These are phyloP conservation scores for Aphelocoma californica DNA, from an alignment of 2,797 vertebrate species.

Conservation along the genomic window DNA sequence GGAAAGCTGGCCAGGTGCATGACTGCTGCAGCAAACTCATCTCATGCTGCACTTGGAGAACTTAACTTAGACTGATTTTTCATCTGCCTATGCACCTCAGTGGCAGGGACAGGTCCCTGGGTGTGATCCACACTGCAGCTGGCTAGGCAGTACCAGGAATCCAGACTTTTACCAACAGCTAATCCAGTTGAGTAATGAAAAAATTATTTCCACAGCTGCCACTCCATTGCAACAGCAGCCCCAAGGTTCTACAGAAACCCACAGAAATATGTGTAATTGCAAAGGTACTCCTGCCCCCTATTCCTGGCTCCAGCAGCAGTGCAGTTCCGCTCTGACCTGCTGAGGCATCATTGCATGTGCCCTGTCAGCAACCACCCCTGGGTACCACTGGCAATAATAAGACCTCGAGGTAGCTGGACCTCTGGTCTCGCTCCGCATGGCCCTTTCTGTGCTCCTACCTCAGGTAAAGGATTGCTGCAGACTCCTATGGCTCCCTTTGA, in stretches of 20 bases:
- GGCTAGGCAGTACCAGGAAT: neutral
- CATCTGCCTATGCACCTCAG: neutral
- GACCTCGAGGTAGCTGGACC: fast-evolving
- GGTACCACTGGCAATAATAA: neutral
- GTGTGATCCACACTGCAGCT: neutral
- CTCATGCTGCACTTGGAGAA: neutral
- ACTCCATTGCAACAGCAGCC: neutral
- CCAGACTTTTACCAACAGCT: neutral
- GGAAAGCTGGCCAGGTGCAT: neutral
- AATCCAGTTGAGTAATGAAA: neutral
- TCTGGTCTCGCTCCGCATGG: neutral
- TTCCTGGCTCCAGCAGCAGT: neutral
- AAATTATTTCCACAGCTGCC: neutral
- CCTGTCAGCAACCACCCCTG: neutral
- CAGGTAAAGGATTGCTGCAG: neutral
- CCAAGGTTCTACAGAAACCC: neutral
- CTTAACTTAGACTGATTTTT: neutral
- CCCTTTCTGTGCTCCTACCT: neutral
- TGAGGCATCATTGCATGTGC: neutral
- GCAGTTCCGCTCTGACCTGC: neutral
- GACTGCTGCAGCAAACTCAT: neutral
- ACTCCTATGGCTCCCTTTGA: neutral
- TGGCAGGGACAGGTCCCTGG: neutral
- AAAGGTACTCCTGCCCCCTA: neutral
- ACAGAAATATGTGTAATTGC: neutral